Base-by-base conservation (phyloP, 2,113 vertebrate genomes). In the Gallinago jamesoni region DNA sequence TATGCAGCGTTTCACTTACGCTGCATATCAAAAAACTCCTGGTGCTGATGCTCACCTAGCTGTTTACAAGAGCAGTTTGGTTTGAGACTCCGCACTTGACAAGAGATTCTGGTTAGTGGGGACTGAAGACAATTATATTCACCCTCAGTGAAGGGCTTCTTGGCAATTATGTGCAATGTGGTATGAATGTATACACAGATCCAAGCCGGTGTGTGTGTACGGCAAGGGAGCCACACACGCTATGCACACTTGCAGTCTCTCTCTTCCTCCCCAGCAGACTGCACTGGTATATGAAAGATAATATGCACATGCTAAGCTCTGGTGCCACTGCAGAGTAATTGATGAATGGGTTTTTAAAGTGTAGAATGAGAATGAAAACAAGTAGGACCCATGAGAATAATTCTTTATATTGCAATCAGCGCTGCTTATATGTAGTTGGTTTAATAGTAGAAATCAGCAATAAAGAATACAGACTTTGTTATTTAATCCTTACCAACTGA, bases 341-440 rank as follows among this genome's bases (percentile, higher is more conserved):
- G 98, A 98, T 98, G 96, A 97, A 98, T 97, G 97, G 74, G 48
- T 94, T 97, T 98, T 97, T 97, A 92, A 98, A 98, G 95, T 88
- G 93, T 85, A 91, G 96, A 95, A 97, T 84, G 91, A 97, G 96
- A 98, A 98, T 97, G 97, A 98, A 97, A 96, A 97, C 94, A 97
- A 97, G 97, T 86, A 85, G 96, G 89, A 94, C 98, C 95, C 98
- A 74, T 64, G 98, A 98, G 98, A 97, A 96, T 96, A 97, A 98
- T 97, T 97, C 96, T 97, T 98, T 97, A 97, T 96, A 93, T 96
- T 97, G 97, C 97, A 98, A 97, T 98, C 97, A 98, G 94, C 89
- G 82, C 89, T 87, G 94, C 95, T 97, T 97, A 96, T 96, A 82
- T 96, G 94, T 97, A 95, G 90, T 94, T 96, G 93, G 86, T 96